Base-by-base conservation (phyloP, 2,113 vertebrate genomes). In the Tetrao urogallus region DNA sequence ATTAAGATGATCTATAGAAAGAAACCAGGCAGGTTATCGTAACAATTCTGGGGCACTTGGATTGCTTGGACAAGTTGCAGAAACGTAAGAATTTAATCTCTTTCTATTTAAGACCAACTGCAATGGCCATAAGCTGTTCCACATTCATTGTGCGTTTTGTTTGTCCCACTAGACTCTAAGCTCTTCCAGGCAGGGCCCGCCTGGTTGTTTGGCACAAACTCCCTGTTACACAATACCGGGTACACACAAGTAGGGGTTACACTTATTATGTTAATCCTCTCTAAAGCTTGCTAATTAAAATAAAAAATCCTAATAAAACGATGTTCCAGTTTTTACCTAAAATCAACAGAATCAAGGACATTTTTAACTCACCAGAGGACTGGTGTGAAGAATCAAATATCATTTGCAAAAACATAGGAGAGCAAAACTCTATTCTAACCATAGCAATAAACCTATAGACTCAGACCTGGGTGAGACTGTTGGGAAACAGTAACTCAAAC, bases 231-330 rank as follows among this genome's bases (percentile, higher is more conserved):
- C 65, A 71, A 78, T 78, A 71, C 32, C 21, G 64, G 52, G 25
- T 89, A 86, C 11, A 12, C 43, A 86, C 82, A 88, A 93, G 52
- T 8, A 78, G 76, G 42, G 38, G 15, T 48, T 89, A 18, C 38
- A 71, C 64, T 47, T 64, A 34, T 56, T 69, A 64, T 72, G 63
- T 50, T 89, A 91, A 89, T 82, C 64, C 54, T 84, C 22, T 65
- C 65, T n/a, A 11, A 86, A 92, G 82, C 61, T 45, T 30, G 14
- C 48, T 83, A 91, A 93, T 88, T 95, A 80, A 90, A 80, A 91
- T 89, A 58, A 34, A 58, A 58, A 58, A n/a, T 4, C 30, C 57
- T 34, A 32, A 58, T 34, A 58, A 58, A 58, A 12, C 30, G 3
- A 32, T n/a, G 56, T 58, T 34, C 13, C 19, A 58, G 16, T 58